phyloP scores from a whole-genome alignment of 2,888 invertebrate species.

The Uropetala carovei region DNA sequence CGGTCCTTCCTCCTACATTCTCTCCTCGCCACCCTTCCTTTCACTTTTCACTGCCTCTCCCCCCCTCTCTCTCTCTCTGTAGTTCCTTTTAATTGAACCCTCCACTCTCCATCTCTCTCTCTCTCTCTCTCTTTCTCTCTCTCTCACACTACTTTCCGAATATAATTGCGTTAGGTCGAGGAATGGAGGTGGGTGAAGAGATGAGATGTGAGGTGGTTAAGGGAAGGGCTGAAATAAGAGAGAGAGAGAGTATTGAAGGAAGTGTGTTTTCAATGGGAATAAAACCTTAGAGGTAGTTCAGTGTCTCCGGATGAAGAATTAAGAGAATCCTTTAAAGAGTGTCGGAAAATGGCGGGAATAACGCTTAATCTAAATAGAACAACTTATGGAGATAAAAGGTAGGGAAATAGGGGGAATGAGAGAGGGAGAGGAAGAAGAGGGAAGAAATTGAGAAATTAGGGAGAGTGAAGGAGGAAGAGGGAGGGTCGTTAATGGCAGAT shows the following conservation, averaged over 20 bases:
- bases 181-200: background rate
- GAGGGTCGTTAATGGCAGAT: background rate
- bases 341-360: background rate
- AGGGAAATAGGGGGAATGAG: background rate
- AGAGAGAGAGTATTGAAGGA: background rate
- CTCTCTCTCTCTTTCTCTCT: background rate
- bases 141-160: background rate
- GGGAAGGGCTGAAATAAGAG: too few relatives aligned
- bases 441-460: background rate
- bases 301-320: background rate
- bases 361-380: conserved; percentile 9
- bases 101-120: background rate
- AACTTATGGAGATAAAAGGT: background rate
- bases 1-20: background rate
- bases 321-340: background rate
- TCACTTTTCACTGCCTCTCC: background rate
- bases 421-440: background rate
- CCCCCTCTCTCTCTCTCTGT: background rate
- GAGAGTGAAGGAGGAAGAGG: background rate
- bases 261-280: background rate
- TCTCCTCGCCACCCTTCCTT: background rate
- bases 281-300: background rate
- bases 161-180: conserved; percentile 3
- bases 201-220: background rate
- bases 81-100: background rate